Conservation (phyloP, 2,113 vertebrate species). For the Stigmatopora argus region DNA sequence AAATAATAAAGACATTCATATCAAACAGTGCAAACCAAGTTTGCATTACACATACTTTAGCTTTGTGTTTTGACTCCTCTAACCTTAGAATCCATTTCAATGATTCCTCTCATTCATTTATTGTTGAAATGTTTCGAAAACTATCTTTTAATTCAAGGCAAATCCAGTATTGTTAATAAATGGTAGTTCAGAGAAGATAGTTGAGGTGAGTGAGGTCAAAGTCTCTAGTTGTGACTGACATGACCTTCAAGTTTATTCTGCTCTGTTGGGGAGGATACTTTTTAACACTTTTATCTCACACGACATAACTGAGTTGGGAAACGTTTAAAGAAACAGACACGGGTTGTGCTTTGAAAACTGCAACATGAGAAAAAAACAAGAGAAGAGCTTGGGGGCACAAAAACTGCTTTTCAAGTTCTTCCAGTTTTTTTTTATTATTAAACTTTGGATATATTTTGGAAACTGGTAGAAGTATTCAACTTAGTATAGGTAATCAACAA, state of each 20-base stretch:
- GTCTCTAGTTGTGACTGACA: background rate
- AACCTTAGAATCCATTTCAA: background rate
- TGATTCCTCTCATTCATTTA: background rate
- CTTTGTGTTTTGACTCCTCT: background rate
- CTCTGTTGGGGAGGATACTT: too few species aligned
- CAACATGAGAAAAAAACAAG: background rate
- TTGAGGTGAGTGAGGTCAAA: background rate
- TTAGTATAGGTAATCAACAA: background rate
- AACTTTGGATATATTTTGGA: background rate
- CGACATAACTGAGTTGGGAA: too few species aligned
- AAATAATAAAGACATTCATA: slow-evolving; percentile 32
- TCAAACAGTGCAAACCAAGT: background rate
- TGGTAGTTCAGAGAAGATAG: background rate
- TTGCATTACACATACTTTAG: background rate
- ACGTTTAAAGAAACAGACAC: background rate
- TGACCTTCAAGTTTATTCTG: background rate
- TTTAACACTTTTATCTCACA: background rate
- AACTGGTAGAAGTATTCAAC: background rate
- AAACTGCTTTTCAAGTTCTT: background rate
- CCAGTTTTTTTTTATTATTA: background rate
- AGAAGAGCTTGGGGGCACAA: background rate
- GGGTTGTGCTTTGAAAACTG: background rate
- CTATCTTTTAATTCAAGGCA: background rate
- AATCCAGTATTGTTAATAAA: background rate
- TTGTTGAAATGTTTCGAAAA: background rate